A percentile compares a stretch with the other conserved stretches of the same genome.
These are phyloP conservation scores for Sigmodon hispidus DNA, from an alignment of 2,113 vertebrate species.

Conservation along the genomic window DNA sequence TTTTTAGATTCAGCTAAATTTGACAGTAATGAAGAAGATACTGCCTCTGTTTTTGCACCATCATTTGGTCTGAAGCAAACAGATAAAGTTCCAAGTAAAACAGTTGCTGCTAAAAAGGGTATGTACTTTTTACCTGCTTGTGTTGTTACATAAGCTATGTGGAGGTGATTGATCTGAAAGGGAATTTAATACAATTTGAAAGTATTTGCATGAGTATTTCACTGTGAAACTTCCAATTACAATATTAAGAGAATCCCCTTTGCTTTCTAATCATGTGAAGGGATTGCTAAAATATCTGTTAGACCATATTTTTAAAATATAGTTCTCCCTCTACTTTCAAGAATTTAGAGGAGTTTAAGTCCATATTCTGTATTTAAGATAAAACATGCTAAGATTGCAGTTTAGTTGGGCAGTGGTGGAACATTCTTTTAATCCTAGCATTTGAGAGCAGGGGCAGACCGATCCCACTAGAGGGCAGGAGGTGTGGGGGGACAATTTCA, in stretches of 20 bases:
- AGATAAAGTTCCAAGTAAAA: constrained; percentile 90
- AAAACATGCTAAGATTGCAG: not conserved
- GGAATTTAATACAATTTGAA: constrained; percentile 24
- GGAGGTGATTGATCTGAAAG: not conserved
- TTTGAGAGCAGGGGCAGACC: not conserved
- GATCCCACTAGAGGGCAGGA: not conserved
- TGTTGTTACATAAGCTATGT: not conserved
- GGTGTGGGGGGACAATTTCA: not conserved
- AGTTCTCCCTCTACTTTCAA: not conserved
- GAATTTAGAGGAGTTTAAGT: not conserved
- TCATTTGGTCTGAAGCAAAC: constrained; percentile 91
- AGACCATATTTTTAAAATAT: not conserved
- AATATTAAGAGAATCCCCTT: not conserved
- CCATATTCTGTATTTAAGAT: not conserved
- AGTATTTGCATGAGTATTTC: not conserved
- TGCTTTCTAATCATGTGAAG: constrained; percentile 36
- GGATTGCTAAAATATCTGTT: not conserved
- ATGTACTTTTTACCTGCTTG: constrained; percentile 63
- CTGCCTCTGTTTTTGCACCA: constrained; percentile 89
- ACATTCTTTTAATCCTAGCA: not conserved
- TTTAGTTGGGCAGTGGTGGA: not conserved
- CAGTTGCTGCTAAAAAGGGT: constrained; percentile 93
- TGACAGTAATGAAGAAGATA: constrained; percentile 92
- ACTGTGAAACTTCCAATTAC: not conserved
- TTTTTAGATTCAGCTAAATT: constrained; percentile 92